Evolutionary conservation across 2,113 vertebrate species (phyloP).

Genomic region (Macrotis lagotis): DNA sequence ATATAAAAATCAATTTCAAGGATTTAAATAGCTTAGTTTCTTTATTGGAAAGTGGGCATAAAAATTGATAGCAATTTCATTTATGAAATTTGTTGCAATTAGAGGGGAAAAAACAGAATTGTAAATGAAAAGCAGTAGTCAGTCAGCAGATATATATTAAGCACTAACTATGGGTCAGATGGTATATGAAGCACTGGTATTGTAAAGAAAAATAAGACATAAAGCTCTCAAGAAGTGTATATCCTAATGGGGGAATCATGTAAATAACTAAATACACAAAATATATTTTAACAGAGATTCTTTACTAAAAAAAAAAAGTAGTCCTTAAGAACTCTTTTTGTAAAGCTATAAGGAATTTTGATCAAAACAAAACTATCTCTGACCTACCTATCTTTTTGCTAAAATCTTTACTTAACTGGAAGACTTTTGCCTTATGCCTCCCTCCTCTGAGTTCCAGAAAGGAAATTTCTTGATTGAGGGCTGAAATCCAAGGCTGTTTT

Average conservation of each 20-base stretch:
- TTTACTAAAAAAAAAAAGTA: background rate
- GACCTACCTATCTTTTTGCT: background rate
- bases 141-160: background rate
- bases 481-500: background rate
- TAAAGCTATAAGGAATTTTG: background rate
- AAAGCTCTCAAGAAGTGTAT: background rate
- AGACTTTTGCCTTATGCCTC: background rate
- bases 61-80: background rate
- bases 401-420: background rate
- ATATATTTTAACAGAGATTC: background rate
- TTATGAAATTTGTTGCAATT: background rate
- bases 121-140: background rate
- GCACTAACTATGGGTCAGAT: background rate
- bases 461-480: background rate
- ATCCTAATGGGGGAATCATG: background rate
- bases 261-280: background rate
- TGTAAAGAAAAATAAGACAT: background rate
- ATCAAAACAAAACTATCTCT: background rate
- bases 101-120: background rate
- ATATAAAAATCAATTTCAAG: background rate
- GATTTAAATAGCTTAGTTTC: background rate
- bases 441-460: constrained; percentile 11
- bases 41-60: background rate
- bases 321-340: background rate
- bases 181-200: background rate